Evolutionary conservation across 2,888 invertebrate genomes (phyloP), one percentile per base, ranked within the genome.

Genomic region (Spodoptera exigua): DNA sequence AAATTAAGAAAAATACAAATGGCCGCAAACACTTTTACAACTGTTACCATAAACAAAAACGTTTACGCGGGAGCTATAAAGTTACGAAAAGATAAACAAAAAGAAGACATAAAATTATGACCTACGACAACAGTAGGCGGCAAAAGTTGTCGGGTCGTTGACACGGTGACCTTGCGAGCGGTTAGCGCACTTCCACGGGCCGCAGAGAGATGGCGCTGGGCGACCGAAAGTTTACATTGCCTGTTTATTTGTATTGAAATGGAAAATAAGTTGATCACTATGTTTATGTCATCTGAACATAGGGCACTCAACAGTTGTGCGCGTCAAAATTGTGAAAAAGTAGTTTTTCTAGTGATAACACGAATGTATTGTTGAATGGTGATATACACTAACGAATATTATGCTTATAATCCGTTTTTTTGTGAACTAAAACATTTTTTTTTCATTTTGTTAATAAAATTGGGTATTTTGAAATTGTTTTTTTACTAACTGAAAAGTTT

Each of bases 51-150:
- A 80, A 84, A 84, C 81, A 83, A 85, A 86, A 84, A 77, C 83
- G 83, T 89, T 91, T 88, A 87, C 88, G 86, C 91, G 86, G 86
- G 72, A 87, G 88, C 89, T 86, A 91, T 92, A 92, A 93, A 92
- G 89, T 93, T 91, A 84, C 91, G 92, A 92, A 93, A 94, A 93
- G 92, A 93, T 93, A 94, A 93, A 94, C 93, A 93, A 93, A 93
- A 94, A 93, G 93, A 92, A 93, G 91, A 91, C 92, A 93, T 94
- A 93, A 94, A 94, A 93, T 94, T 92, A 93, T 93, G 93, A 94
- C 93, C 93, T 94, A 94, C 93, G 93, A 91, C 93, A 94, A 94
- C 93, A 90, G 89, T 90, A 90, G 89, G 91, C 92, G 92, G 93
- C 92, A 92, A 93, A 93, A 94, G 93, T 94, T 93, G 92, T 84